phyloP scores from a whole-genome alignment of 2,113 vertebrate species.

The Phocoena phocoena region DNA sequence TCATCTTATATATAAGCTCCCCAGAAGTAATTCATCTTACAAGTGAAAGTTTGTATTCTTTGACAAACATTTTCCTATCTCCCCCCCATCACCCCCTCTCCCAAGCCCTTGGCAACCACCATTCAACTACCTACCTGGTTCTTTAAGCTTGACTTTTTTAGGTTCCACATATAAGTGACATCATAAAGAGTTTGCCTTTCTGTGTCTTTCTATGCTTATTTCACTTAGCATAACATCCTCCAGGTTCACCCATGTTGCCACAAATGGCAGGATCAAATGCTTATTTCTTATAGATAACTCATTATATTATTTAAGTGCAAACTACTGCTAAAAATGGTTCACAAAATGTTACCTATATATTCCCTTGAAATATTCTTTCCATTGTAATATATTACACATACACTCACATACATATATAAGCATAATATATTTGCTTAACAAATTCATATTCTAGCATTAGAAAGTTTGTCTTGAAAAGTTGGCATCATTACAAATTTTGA shows the following conservation, averaged over 20 bases:
- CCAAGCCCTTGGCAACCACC: neutral
- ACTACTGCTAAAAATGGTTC: neutral
- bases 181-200: neutral
- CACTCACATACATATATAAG: neutral
- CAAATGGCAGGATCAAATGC: neutral
- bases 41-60: neutral
- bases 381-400: neutral
- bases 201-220: neutral
- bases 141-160: neutral
- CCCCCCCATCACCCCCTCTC: neutral
- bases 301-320: neutral
- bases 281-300: neutral
- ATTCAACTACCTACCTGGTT: neutral
- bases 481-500: conserved; percentile 18
- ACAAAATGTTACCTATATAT: conserved; percentile 20
- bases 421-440: neutral
- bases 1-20: neutral
- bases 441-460: neutral
- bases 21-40: neutral
- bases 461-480: neutral
- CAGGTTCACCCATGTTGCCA: neutral
- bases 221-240: neutral
- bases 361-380: conserved; percentile 34
- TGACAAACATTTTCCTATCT: neutral
- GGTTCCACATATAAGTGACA: neutral